Conservation (phyloP, 2,113 vertebrate species). For the Chelonoidis abingdonii region DNA sequence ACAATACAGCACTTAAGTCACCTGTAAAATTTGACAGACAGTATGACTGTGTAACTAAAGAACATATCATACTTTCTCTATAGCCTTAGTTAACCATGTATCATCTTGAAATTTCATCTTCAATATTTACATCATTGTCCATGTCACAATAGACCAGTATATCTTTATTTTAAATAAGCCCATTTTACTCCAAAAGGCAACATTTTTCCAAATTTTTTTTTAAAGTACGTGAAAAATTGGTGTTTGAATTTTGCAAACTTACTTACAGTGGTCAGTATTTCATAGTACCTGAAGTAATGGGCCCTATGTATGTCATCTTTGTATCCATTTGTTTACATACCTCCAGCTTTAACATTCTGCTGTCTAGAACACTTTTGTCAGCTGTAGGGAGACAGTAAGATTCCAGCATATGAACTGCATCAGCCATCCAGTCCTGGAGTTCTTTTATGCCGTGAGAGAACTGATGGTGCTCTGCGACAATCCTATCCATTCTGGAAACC, state of each 20-base stretch:
- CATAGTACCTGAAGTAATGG: neutral
- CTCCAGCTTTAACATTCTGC: constrained; percentile 94
- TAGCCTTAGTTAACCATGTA: neutral
- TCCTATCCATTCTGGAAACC: constrained; percentile 91
- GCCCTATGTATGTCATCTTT: neutral
- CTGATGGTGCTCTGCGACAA: constrained; percentile 92
- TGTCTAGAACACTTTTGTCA: constrained; percentile 91
- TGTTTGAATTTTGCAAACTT: neutral
- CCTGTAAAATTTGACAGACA: neutral
- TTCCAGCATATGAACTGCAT: constrained; percentile 87
- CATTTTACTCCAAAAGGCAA: neutral
- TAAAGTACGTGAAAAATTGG: neutral
- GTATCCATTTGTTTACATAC: constrained; percentile 70
- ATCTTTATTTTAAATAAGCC: neutral
- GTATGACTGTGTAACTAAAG: neutral
- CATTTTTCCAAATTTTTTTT: neutral
- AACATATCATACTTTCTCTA: neutral
- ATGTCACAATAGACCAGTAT: neutral
- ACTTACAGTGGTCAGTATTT: neutral
- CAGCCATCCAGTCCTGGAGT: constrained; percentile 93
- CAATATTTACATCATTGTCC: neutral
- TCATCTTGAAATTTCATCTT: neutral
- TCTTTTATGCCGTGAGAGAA: constrained; percentile 90
- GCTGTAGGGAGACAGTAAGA: constrained; percentile 89
- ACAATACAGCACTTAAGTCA: neutral